Evolutionary conservation across 2,113 vertebrate genomes (phyloP).

Genomic region (Pristiophorus japonicus): DNA sequence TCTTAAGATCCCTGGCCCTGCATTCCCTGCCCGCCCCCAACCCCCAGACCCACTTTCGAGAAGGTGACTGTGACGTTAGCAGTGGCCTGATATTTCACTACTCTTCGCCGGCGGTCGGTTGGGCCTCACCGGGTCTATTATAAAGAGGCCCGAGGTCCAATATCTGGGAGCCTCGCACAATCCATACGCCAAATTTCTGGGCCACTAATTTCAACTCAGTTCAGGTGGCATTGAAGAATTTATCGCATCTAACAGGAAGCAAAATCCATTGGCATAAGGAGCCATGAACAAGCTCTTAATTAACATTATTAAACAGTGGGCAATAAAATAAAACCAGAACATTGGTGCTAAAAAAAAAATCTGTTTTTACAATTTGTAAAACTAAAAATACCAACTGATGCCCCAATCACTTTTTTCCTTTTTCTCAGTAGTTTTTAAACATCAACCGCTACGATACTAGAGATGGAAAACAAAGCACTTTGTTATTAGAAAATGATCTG

Average conservation of each 20-base stretch:
- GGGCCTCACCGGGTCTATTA: too few species aligned
- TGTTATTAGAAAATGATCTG: neutral
- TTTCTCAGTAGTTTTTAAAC: neutral
- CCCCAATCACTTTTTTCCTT: neutral
- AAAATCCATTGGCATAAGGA: neutral
- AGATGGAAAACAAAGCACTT: neutral
- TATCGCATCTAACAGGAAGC: neutral
- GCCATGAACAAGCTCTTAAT: neutral
- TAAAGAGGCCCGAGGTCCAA: too few species aligned
- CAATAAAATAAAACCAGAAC: slow-evolving; percentile 3
- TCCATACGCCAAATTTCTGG: neutral
- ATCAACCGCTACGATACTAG: neutral
- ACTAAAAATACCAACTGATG: neutral
- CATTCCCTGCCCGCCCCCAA: neutral
- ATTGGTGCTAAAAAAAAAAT: neutral
- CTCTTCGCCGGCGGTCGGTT: too few species aligned
- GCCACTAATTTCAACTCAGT: neutral
- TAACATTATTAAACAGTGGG: neutral
- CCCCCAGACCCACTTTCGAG: neutral
- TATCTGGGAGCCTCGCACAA: neutral
- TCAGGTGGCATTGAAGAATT: neutral
- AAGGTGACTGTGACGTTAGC: neutral
- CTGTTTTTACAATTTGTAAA: neutral
- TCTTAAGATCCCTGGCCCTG: neutral
- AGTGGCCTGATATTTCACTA: neutral